phyloP scores from a whole-genome alignment of 2,797 vertebrate species.

The Bradypus variegatus region DNA sequence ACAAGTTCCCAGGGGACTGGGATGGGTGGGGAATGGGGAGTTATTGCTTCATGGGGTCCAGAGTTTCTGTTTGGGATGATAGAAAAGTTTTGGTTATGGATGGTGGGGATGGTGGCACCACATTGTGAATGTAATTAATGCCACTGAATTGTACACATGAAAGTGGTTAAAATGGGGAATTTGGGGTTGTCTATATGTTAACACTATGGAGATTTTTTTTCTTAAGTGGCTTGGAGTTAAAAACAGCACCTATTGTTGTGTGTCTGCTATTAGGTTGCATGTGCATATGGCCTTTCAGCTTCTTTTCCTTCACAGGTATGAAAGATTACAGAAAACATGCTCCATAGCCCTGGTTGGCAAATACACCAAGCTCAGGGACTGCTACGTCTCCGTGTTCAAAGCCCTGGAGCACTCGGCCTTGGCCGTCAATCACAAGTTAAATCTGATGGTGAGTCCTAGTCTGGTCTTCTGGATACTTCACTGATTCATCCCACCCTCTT shows the following conservation, averaged over 20 bases:
- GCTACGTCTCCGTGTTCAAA: constrained; percentile 79
- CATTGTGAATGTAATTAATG: too few species aligned
- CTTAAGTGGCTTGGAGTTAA: background rate
- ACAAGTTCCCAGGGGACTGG: too few species aligned
- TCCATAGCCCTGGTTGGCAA: constrained; percentile 81
- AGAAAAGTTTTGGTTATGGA: too few species aligned
- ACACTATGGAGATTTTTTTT: too few species aligned
- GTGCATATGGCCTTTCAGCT: background rate
- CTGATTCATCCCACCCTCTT: background rate
- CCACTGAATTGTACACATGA: too few species aligned
- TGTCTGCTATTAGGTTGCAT: background rate
- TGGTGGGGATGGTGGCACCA: too few species aligned
- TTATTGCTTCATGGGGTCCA: too few species aligned
- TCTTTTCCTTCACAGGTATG: constrained; percentile 70
- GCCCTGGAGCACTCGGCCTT: constrained; percentile 79
- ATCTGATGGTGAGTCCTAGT: constrained; percentile 76
- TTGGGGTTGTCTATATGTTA: too few species aligned
- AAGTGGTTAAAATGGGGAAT: too few species aligned
- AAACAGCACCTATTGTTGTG: background rate
- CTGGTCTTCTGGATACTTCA: constrained; percentile 26
- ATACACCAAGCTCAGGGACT: constrained; percentile 80
- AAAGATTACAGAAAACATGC: constrained; percentile 76
- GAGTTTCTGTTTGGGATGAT: too few species aligned
- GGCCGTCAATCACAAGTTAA: constrained; percentile 79
- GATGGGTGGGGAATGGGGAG: too few species aligned